Evolutionary conservation across 2,888 invertebrate species (phyloP).

Genomic region (Pheosia tremula): DNA sequence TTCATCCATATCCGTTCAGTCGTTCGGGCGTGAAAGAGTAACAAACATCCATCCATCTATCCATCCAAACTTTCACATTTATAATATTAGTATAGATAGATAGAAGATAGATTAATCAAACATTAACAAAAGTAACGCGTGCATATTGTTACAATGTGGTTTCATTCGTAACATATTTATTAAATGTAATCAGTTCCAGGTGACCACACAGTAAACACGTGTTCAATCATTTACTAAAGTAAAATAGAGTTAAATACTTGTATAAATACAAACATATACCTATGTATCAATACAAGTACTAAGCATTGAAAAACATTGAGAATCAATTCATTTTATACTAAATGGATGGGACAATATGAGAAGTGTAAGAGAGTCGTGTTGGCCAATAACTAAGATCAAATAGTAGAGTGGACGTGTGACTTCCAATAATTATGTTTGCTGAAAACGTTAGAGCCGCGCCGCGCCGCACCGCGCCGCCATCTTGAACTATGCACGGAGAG

Average conservation of each 20-base stretch:
- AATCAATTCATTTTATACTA: slow-evolving; percentile 48
- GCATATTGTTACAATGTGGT: too few species aligned
- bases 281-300: slow-evolving; percentile 36
- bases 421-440: slow-evolving; percentile 82
- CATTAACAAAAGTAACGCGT: too few species aligned
- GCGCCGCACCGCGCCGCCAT: slow-evolving; percentile 50
- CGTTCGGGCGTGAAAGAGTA: too few species aligned
- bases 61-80: too few species aligned
- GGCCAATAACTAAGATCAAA: slow-evolving; percentile 77
- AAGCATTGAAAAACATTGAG: slow-evolving; percentile 47
- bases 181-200: too few species aligned
- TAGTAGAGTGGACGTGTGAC: slow-evolving; percentile 69
- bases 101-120: too few species aligned
- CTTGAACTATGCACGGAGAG: slow-evolving; percentile 50
- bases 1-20: too few species aligned
- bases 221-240: slow-evolving; percentile 11
- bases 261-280: slow-evolving; percentile 34
- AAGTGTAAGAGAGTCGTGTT: slow-evolving; percentile 51
- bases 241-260: slow-evolving; percentile 29
- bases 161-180: too few species aligned
- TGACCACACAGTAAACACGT: neutral
- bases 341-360: slow-evolving; percentile 52
- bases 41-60: too few species aligned
- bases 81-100: too few species aligned
- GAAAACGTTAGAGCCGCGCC: slow-evolving; percentile 64